Base-by-base conservation (phyloP, 2,888 invertebrate genomes). In the Heliconius ethilla region DNA sequence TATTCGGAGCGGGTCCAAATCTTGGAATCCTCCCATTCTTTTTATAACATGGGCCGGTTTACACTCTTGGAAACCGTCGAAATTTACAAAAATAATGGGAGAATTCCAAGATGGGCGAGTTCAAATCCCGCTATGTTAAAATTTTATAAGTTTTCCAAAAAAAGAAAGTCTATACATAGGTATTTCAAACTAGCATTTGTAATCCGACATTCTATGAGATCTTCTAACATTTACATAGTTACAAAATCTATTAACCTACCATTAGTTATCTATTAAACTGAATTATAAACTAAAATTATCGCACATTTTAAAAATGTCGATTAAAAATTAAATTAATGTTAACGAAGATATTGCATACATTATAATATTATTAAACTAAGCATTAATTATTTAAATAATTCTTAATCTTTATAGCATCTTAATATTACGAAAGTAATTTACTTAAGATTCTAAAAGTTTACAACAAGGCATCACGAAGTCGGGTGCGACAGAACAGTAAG, bases 401-500 rank as follows among this genome's bases (percentile, higher is more conserved):
- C 62, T 29, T 27, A 27, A 29, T 29, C 7, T 29, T 33, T 27
- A 29, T 15, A 15, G 15, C 9, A n/a, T 72, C 13, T 55, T 55
- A 29, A n/a, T 55, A 59, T 59, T 59, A 6, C 15, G n/a, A 2
- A 33, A 22, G 5, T 9, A n/a, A 51, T 55, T 7, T 15, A 27
- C 7, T n/a, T 37, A 10, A n/a, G 10, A 13, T 18, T 27, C 6
- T 18, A 15, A 11, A 18, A 84, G 51, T 81, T 87, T 92, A 92
- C 45, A 90, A 86, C 3, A 92, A 78, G 10, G 91, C 84, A 72
- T 92, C 89, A 18, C 94, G 93, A 67, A 93, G 78, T 0, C 94
- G 89, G 22, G 88, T 87, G 65, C 94, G 90, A 40, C 93, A 94
- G 81, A 92, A 94, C 3, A 94, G 82, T 2, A 93, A 81, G 75